phyloP scores from a whole-genome alignment of 2,888 invertebrate species.

The Drosophila parthenogenetica region DNA sequence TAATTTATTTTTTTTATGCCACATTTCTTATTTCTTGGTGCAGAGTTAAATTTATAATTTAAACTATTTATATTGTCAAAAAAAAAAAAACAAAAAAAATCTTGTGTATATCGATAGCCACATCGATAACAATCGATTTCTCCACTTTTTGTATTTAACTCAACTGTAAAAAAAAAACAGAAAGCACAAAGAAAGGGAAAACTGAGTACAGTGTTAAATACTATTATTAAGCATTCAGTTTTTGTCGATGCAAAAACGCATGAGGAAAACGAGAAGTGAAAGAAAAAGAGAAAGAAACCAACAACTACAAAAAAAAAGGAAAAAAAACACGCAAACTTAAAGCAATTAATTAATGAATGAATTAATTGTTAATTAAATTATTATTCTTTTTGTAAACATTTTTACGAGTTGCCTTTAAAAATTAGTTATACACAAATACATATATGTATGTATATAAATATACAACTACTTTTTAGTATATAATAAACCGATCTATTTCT shows the following conservation, averaged over 20 bases:
- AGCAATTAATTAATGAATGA: constrained; percentile 36
- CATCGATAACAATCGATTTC: constrained; percentile 21
- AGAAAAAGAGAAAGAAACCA: neutral
- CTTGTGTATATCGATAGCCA: neutral
- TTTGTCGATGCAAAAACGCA: constrained; percentile 1
- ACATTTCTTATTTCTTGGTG: constrained; percentile 61
- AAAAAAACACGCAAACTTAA: constrained; percentile 36
- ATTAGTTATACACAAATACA: constrained; percentile 9
- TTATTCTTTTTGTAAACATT: constrained; percentile 51
- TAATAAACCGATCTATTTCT: neutral
- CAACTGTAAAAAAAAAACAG: constrained; percentile 12
- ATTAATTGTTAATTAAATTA: constrained; percentile 32
- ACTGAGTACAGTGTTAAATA: constrained; percentile 63
- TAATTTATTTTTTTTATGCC: constrained; percentile 48
- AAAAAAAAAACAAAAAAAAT: too few relatives aligned
- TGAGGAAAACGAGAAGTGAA: constrained; percentile 3
- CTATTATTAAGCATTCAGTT: constrained; percentile 32
- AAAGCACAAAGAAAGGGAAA: constrained; percentile 25
- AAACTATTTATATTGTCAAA: constrained; percentile 44
- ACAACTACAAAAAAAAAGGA: constrained; percentile 6
- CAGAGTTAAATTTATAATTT: constrained; percentile 51
- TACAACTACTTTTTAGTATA: neutral
- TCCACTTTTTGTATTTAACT: constrained; percentile 6
- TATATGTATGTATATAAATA: constrained; percentile 13
- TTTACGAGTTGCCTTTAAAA: constrained; percentile 45